phyloP scores from a whole-genome alignment of 2,888 invertebrate species.

The Agrilus mali region DNA sequence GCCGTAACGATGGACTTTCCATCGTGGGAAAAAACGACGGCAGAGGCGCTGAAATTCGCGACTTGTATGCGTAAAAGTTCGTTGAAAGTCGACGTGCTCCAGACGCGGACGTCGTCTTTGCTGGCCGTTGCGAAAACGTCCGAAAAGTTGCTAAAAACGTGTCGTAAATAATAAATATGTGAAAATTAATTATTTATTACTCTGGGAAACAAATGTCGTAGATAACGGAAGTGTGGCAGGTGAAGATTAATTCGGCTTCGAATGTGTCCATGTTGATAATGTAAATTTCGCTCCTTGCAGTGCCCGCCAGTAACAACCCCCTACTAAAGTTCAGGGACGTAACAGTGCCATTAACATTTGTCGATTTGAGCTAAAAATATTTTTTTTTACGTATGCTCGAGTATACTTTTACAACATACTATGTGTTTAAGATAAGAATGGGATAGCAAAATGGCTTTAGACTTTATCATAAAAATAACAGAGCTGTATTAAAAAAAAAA shows the following conservation, averaged over 20 bases:
- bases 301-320: conserved; percentile 59
- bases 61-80: conserved; percentile 76
- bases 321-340: conserved; percentile 59
- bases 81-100: conserved; percentile 62
- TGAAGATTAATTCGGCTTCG: conserved; percentile 55
- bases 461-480: too few species aligned
- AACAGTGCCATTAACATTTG: conserved; percentile 51
- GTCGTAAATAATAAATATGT: not conserved
- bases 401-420: too few species aligned
- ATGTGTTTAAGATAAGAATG: too few species aligned
- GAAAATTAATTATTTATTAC: conserved; percentile 36
- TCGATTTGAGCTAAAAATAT: conserved; percentile 33
- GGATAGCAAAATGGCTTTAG: too few species aligned
- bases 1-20: conserved; percentile 71
- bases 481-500: too few species aligned
- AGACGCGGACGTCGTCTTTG: conserved; percentile 73
- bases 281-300: conserved; percentile 69
- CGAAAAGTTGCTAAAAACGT: conserved; percentile 52
- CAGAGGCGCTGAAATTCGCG: conserved; percentile 77
- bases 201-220: conserved; percentile 74
- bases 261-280: conserved; percentile 57
- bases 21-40: conserved; percentile 63
- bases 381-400: not conserved
- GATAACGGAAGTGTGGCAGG: conserved; percentile 71
- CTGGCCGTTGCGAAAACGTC: conserved; percentile 82